These are phyloP conservation scores for Sialis lutaria DNA, from an alignment of 2,888 invertebrate genomes.

Conservation along the genomic window DNA sequence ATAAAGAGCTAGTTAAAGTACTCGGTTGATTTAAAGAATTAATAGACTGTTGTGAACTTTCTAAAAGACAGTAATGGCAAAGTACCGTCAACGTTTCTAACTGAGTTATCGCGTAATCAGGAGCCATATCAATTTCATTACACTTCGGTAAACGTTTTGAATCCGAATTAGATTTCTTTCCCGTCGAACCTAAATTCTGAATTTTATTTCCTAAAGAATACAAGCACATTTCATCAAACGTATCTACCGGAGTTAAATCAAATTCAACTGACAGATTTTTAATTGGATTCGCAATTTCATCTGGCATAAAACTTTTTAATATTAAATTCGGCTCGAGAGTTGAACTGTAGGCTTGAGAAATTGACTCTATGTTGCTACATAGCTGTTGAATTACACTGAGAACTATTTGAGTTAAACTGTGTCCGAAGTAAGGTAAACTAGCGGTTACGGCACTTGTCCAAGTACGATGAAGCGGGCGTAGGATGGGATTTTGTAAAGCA, in stretches of 20 bases:
- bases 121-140: slow-evolving; percentile 14
- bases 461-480: slow-evolving; percentile 58
- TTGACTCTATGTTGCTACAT: slow-evolving; percentile 56
- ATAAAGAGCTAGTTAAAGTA: slow-evolving; percentile 30
- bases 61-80: slow-evolving; percentile 64
- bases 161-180: background rate
- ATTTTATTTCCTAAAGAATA: background rate
- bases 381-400: slow-evolving; percentile 64
- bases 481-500: slow-evolving; percentile 51
- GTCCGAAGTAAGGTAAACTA: slow-evolving; percentile 62
- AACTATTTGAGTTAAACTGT: slow-evolving; percentile 57
- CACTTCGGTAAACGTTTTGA: background rate
- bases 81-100: slow-evolving; percentile 61
- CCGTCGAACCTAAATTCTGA: background rate
- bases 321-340: slow-evolving; percentile 11
- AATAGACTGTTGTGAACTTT: slow-evolving; percentile 39
- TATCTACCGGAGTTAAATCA: slow-evolving; percentile 4
- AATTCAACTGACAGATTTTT: slow-evolving; percentile 3
- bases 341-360: slow-evolving; percentile 25
- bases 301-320: slow-evolving; percentile 1
- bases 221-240: background rate
- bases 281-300: background rate
- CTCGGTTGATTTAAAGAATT: slow-evolving; percentile 34
- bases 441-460: slow-evolving; percentile 71
- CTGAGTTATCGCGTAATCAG: slow-evolving; percentile 52